A percentile compares a stretch with the other conserved stretches of the same genome.
Conservation (phyloP, 2,888 invertebrate species). For the Amaurobius ferox region DNA sequence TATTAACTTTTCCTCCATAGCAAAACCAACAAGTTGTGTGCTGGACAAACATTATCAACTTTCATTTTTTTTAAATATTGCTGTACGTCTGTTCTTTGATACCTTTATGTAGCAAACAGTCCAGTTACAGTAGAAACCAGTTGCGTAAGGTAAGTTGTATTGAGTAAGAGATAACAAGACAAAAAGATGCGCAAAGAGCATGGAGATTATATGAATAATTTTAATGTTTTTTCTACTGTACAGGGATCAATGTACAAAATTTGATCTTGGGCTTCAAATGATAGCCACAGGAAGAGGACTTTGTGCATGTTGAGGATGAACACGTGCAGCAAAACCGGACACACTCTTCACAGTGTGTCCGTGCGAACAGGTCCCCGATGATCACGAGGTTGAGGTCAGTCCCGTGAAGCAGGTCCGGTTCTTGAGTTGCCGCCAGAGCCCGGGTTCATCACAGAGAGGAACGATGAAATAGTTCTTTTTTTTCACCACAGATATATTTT, state of each 20-base stretch:
- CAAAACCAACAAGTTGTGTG: too few species aligned
- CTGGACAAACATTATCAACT: too few species aligned
- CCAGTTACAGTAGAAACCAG: too few species aligned
- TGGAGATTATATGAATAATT: conserved; percentile 48
- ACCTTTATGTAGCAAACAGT: too few species aligned
- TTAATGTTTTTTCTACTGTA: conserved; percentile 72
- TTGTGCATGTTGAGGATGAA: conserved; percentile 53
- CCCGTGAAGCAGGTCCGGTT: conserved; percentile 1
- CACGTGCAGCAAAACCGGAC: conserved; percentile 44
- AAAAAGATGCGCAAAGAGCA: too few species aligned
- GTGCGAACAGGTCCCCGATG: conserved; percentile 15
- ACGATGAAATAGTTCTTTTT: conserved; percentile 38
- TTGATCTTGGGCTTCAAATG: conserved; percentile 69
- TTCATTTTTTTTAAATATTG: too few species aligned
- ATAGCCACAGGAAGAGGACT: conserved; percentile 46
- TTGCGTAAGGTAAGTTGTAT: too few species aligned
- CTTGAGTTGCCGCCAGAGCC: conserved; percentile 42
- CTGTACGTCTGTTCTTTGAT: too few species aligned
- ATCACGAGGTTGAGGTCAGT: conserved; percentile 6
- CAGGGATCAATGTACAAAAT: conserved; percentile 73
- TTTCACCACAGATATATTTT: conserved; percentile 38
- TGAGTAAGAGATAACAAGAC: too few species aligned
- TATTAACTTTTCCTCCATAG: too few species aligned
- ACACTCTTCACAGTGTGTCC: conserved; percentile 19
- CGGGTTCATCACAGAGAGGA: conserved; percentile 44